Evolutionary conservation across 2,888 invertebrate species (phyloP).

Genomic region (Gandaritis pyraliata): DNA sequence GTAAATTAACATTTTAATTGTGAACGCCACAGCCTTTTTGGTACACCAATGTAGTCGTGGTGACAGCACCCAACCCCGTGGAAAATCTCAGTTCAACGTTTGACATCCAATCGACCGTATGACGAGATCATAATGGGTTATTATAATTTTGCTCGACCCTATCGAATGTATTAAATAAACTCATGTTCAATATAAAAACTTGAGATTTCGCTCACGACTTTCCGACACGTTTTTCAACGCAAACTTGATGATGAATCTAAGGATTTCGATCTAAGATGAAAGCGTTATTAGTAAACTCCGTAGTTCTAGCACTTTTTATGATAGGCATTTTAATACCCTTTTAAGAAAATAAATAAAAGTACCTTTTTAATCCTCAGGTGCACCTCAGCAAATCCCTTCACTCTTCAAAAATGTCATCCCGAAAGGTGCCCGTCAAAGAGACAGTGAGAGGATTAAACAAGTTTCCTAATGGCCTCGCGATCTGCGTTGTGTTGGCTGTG

Average conservation of each 20-base stretch:
- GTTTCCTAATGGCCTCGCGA: slow-evolving; percentile 12
- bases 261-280: too few relatives aligned
- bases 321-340: too few relatives aligned
- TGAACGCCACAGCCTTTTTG: slow-evolving; percentile 60
- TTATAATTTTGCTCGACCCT: slow-evolving; percentile 66
- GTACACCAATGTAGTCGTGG: slow-evolving; percentile 43
- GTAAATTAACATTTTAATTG: slow-evolving; percentile 76
- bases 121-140: slow-evolving; percentile 76
- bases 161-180: slow-evolving; percentile 62
- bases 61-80: slow-evolving; percentile 50
- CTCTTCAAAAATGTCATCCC: slow-evolving; percentile 16
- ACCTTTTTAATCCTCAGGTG: slow-evolving; percentile 3
- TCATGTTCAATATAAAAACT: slow-evolving; percentile 29
- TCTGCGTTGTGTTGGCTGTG: slow-evolving; percentile 18
- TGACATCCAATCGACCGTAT: slow-evolving; percentile 70
- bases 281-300: too few relatives aligned
- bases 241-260: too few relatives aligned
- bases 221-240: too few relatives aligned
- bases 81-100: slow-evolving; percentile 66
- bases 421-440: slow-evolving; percentile 8
- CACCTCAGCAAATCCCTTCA: slow-evolving; percentile 1
- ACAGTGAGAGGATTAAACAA: slow-evolving; percentile 12
- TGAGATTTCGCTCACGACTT: too few relatives aligned
- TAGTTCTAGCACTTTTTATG: too few relatives aligned
- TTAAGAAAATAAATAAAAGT: too few relatives aligned